Evolutionary conservation across 2,888 invertebrate genomes (phyloP).

Genomic region (Agrochola circellaris): DNA sequence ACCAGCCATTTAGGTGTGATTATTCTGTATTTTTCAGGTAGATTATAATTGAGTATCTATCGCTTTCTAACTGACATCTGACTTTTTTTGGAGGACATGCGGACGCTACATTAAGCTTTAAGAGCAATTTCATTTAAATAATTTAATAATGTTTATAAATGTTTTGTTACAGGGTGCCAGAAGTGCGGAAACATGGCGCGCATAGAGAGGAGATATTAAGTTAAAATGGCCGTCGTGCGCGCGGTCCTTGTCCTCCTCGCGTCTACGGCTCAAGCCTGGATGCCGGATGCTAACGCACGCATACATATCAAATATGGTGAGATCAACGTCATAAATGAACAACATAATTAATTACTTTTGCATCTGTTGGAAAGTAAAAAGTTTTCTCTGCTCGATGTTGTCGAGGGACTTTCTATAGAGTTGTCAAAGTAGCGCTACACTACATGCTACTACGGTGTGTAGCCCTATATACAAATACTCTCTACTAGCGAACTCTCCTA

Average conservation of each 20-base stretch:
- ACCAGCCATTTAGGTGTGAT: background rate
- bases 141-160: constrained; percentile 23
- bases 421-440: background rate
- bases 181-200: constrained; percentile 82
- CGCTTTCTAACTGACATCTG: background rate
- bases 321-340: constrained; percentile 11
- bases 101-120: background rate
- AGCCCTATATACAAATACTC: background rate
- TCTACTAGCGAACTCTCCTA: background rate
- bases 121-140: background rate
- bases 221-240: constrained; percentile 88
- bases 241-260: constrained; percentile 90
- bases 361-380: constrained; percentile 12
- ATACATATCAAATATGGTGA: constrained; percentile 92
- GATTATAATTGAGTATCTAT: background rate
- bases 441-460: background rate
- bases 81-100: background rate
- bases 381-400: background rate
- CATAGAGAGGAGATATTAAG: constrained; percentile 83
- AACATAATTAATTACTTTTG: constrained; percentile 5
- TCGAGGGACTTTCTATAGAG: background rate
- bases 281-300: constrained; percentile 93
- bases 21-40: background rate
- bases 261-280: constrained; percentile 92
- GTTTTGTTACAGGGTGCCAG: constrained; percentile 81